Base-by-base conservation (phyloP, 1,140 invertebrate genomes). In the Lasaia peninsularis region DNA sequence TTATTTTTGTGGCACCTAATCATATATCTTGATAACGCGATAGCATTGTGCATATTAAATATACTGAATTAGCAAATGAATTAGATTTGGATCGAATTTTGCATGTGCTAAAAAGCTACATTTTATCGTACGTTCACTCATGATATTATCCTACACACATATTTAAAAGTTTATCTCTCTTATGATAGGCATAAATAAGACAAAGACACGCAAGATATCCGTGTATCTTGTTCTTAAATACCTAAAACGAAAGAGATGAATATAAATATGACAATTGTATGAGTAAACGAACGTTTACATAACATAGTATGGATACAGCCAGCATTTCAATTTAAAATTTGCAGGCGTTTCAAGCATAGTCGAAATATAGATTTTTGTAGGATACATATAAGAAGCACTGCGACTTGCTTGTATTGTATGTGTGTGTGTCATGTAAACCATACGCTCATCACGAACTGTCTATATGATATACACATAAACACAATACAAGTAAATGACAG, bases 241-340 rank as follows among this genome's bases (percentile, higher is more conserved):
- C 24, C 24, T 28, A 28, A 4, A 28, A 28, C 8, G 8, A 75
- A 28, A 28, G 8, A 28, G 24, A 28, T 28, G 4, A 28, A 28
- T 7, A 28, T 4, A 4, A 28, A 28, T 6, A 28, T 28, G 4
- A 28, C 24, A 28, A 28, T 28, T 4, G 8, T 7, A 28, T 28
- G 24, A 28, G 8, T 28, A 28, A 28, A 28, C 24, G 8, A 28
- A 28, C 24, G 24, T 1, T 28, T 28, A 28, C 62, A 65, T 58
- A 67, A 63, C 58, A 54, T 56, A 58, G 40, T 48, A 56, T 60
- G 70, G 67, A 35, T 52, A 52, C 69, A 83, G 76, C 71, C 73
- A 77, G 70, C 61, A 61, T 50, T 60, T 60, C 55, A 66, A 48
- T 67, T 63, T 78, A 73, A 77, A 67, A 63, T 62, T 75, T 75